Base-by-base conservation (phyloP, 2,113 vertebrate genomes). In the Glaucomys volans region DNA sequence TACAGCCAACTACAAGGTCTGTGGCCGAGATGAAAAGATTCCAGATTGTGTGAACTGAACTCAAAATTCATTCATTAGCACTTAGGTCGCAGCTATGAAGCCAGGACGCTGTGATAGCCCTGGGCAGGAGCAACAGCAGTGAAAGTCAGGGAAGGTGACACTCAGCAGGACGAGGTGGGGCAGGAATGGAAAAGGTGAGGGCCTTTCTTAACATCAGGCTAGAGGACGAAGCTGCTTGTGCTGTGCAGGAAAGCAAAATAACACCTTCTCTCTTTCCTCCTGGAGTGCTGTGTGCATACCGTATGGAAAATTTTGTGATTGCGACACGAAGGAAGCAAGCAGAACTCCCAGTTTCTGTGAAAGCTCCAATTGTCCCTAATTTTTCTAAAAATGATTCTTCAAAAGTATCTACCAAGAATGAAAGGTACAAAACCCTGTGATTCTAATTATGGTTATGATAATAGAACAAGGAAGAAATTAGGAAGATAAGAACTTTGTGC, bases 331-430 rank as follows among this genome's bases (percentile, higher is more conserved):
- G 52, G 69, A 84, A 52, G 20, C 62, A 90, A 86, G 37, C 20
- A 86, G 69, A 86, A 86, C n/a, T 62, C 1, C 11, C 28, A 79
- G 69, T 74, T 71, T 74, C 83, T 74, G 76, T 47, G 87, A 64
- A 79, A 32, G 22, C 47, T 13, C 44, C 44, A 57, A 59, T 5
- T 89, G 24, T 75, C 52, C 47, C 37, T 32, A 82, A 79, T 8
- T 90, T 94, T 67, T 72, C 69, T 71, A 71, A 24, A 81, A 85
- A 74, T 90, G 5, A 42, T 62, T 59, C 47, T 90, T 87, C 44
- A 77, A 74, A 79, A 91, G 57, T 66, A 84, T 80, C 16, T 54
- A 54, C 54, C 54, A 54, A 54, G 54, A 54, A 54, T 54, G 18
- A 54, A 90, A 72, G 37, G 44, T 40, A 64, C 64, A 18, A 47